Evolutionary conservation across 2,113 vertebrate species (phyloP), one percentile per base, ranked within the genome.

Genomic region (Prionailurus bengalensis): DNA sequence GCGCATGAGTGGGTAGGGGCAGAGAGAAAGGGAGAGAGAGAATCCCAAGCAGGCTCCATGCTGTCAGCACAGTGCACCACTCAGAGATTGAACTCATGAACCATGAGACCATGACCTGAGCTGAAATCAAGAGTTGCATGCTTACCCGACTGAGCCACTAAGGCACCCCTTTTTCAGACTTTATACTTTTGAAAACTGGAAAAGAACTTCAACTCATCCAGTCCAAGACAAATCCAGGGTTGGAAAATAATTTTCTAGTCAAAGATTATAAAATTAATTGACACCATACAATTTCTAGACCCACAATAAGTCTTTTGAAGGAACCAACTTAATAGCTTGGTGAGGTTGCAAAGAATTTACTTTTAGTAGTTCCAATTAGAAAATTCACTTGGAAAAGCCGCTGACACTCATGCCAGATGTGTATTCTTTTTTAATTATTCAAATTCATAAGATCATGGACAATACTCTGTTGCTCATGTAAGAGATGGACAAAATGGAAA

Each of bases 181-280:
- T 31, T 48, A 76, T 76, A 74, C 23, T 91, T 93, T 80, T 91
- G 70, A 91, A 93, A 91, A 83, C 45, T 76, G 36, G 36, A 88
- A 91, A 65, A 91, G 27, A 79, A 51, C 15, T 66, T 65, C 91
- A n/a, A 61, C 29, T 9, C 23, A 68, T 89, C 33, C 7, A 8
- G 27, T 74, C 29, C 39, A 80, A 89, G 74, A 81, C 13, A 93
- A 76, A 51, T 61, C 25, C 21, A 83, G 27, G 31, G 15, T n/a
- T 84, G 17, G 39, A 10, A 85, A 39, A 63, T 83, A 89, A 36
- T 19, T 45, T 84, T 89, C 21, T 27, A 84, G 12, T 51, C 33
- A 92, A 89, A 89, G 66, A 58, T 83, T 93, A 45, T 0, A 29
- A n/a, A 90, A 71, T 27, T 55, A 85, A 89, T 53, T 51, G 61